Percentiles rank a stretch among this genome's conserved stretches.
Conservation (phyloP, 2,888 invertebrate species). For the Cephus pygmeus region DNA sequence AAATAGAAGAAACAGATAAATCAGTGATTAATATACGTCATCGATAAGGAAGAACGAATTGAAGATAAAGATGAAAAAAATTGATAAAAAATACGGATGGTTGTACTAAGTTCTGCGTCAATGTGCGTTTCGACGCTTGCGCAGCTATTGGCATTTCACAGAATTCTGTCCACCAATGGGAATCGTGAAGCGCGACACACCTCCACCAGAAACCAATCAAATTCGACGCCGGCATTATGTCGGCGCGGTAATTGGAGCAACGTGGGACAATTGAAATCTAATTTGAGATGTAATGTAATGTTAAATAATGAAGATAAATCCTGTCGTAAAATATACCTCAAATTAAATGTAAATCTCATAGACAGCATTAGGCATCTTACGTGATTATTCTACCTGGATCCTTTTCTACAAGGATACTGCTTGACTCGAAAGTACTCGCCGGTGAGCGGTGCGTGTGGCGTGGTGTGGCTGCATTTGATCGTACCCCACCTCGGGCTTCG, state of each 20-base stretch:
- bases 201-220: neutral
- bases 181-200: slow-evolving; percentile 11
- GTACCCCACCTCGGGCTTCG: slow-evolving; percentile 38
- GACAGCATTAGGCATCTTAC: neutral
- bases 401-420: slow-evolving; percentile 22
- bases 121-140: neutral
- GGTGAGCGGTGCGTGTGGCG: slow-evolving; percentile 14
- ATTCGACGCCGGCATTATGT: neutral
- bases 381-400: neutral
- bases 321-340: neutral
- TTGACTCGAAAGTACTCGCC: slow-evolving; percentile 31
- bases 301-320: slow-evolving; percentile 11
- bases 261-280: slow-evolving; percentile 41
- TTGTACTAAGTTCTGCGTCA: neutral
- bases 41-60: neutral
- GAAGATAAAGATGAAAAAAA: neutral
- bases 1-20: neutral
- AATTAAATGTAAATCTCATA: neutral
- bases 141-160: slow-evolving; percentile 29
- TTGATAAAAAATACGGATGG: neutral
- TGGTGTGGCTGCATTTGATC: neutral
- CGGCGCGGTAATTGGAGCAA: slow-evolving; percentile 31
- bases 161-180: slow-evolving; percentile 34
- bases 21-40: neutral
- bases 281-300: slow-evolving; percentile 25